phyloP scores from a whole-genome alignment of 2,888 invertebrate species.

The Eubasilissa splendida region DNA sequence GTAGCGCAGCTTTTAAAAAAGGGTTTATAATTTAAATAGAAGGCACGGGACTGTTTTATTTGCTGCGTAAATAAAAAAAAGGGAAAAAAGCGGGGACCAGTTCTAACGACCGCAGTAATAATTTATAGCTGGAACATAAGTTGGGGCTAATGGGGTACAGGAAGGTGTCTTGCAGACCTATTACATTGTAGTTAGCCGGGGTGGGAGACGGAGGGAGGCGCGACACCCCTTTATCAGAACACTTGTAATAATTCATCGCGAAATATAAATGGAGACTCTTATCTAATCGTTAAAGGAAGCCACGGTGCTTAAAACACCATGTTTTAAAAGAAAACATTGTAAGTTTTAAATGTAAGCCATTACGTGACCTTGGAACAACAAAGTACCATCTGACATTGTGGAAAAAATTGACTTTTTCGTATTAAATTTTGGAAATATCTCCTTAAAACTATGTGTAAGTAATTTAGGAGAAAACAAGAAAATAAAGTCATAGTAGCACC shows the following conservation, averaged over 20 bases:
- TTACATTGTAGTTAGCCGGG: slow-evolving; percentile 44
- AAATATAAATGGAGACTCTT: slow-evolving; percentile 23
- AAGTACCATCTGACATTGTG: too few species aligned
- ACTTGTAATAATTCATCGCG: slow-evolving; percentile 29
- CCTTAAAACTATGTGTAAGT: too few species aligned
- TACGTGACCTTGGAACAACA: too few species aligned
- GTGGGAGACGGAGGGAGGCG: slow-evolving; percentile 19
- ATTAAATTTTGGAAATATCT: too few species aligned
- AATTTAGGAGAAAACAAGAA: too few species aligned
- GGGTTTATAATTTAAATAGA: slow-evolving; percentile 33
- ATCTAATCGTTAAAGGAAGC: slow-evolving; percentile 30
- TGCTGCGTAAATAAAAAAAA: slow-evolving; percentile 41
- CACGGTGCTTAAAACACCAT: slow-evolving; percentile 11
- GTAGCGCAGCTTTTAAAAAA: slow-evolving; percentile 24
- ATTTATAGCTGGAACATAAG: slow-evolving; percentile 43
- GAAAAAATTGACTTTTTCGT: too few species aligned
- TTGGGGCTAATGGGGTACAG: slow-evolving; percentile 52
- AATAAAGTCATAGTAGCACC: too few species aligned
- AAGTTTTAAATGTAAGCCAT: too few species aligned
- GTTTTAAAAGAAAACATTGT: slow-evolving; percentile 59
- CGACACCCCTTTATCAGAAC: slow-evolving; percentile 29
- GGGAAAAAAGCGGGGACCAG: slow-evolving; percentile 35
- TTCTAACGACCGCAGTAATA: slow-evolving; percentile 42
- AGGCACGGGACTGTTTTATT: slow-evolving; percentile 38
- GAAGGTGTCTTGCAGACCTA: slow-evolving; percentile 58